Conservation (phyloP, 2,888 invertebrate genomes). For the Galeruca laticollis region DNA sequence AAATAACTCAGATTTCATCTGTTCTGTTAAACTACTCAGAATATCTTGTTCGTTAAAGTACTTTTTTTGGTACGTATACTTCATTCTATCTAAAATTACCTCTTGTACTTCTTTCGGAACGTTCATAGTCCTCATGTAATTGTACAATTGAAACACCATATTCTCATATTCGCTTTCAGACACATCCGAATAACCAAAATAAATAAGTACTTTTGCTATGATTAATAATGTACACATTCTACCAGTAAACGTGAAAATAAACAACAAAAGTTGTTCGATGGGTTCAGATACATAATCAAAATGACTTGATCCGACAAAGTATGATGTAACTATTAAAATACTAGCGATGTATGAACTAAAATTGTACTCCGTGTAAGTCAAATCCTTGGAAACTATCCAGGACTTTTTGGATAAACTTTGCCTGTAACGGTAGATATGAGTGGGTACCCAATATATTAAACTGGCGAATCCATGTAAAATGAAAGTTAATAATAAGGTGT, state of each 20-base stretch:
- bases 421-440: background rate
- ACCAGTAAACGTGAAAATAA: slow-evolving; percentile 52
- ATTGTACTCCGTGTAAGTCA: background rate
- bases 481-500: background rate
- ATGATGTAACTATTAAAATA: slow-evolving; percentile 17
- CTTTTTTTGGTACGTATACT: slow-evolving; percentile 68
- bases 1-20: slow-evolving; percentile 65
- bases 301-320: slow-evolving; percentile 29
- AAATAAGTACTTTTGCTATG: slow-evolving; percentile 53
- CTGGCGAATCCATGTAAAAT: slow-evolving; percentile 1
- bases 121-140: slow-evolving; percentile 69
- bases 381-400: slow-evolving; percentile 4
- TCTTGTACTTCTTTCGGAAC: slow-evolving; percentile 67
- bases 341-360: background rate
- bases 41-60: slow-evolving; percentile 68
- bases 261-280: slow-evolving; percentile 49
- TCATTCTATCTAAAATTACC: slow-evolving; percentile 68
- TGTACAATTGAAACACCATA: slow-evolving; percentile 68
- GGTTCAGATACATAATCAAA: slow-evolving; percentile 15
- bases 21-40: slow-evolving; percentile 58
- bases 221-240: slow-evolving; percentile 54
- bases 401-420: slow-evolving; percentile 8
- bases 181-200: slow-evolving; percentile 56
- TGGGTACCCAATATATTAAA: slow-evolving; percentile 20
- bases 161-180: slow-evolving; percentile 66